Percentiles rank a stretch among this genome's conserved stretches.
These are phyloP conservation scores for Carcharodon carcharias DNA, from an alignment of 2,797 vertebrate species.

Conservation along the genomic window DNA sequence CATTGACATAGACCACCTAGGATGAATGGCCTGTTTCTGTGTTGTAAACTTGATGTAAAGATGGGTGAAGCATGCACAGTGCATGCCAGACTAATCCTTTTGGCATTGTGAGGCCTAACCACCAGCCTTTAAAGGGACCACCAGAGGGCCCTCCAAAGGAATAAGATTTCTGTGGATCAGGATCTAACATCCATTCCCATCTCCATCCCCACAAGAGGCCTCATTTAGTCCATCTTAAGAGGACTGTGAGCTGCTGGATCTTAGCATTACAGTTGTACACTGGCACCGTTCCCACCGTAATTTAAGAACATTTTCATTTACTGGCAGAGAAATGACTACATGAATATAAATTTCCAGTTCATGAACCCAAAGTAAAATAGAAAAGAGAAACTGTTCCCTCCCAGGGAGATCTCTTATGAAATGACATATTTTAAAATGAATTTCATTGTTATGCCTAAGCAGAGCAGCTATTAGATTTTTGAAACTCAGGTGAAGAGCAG, in stretches of 20 bases:
- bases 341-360: conserved; percentile 9
- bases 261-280: neutral
- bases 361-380: neutral
- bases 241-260: neutral
- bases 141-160: neutral
- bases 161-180: neutral
- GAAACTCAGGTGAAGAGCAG: neutral
- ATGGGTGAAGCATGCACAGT: neutral
- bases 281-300: neutral
- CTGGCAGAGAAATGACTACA: neutral
- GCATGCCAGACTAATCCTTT: neutral
- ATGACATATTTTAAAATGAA: neutral
- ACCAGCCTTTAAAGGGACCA: neutral
- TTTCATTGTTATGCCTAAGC: neutral
- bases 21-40: neutral
- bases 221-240: neutral
- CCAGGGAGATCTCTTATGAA: neutral
- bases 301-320: neutral
- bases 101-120: neutral
- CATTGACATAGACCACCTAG: neutral
- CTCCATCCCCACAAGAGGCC: neutral
- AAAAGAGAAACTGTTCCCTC: neutral
- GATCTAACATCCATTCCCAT: neutral
- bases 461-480: neutral
- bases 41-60: neutral